Conservation (phyloP, 1,140 invertebrate species). For the Sycophila sp. region DNA sequence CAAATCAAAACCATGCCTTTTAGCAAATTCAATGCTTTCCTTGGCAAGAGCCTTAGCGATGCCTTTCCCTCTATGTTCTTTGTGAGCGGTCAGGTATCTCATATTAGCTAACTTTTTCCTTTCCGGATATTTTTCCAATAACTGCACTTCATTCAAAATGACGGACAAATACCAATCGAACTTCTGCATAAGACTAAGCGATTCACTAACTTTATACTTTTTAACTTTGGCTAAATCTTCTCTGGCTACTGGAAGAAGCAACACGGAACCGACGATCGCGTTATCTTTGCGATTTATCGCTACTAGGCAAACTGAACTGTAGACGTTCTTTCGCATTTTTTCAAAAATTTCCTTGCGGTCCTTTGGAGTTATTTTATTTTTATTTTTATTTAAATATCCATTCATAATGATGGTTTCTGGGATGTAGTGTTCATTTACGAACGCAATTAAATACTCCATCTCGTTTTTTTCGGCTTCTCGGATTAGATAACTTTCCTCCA, state of each 20-base stretch:
- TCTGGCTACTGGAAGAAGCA: background rate
- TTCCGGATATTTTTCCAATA: background rate
- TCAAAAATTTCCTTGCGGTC: background rate
- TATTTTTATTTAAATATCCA: background rate
- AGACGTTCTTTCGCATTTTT: background rate
- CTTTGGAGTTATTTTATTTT: background rate
- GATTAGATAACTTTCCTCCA: background rate
- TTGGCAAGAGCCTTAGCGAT: background rate
- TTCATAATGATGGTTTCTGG: background rate
- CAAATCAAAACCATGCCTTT: background rate
- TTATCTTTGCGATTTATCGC: background rate
- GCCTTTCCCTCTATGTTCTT: background rate
- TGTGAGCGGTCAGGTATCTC: background rate
- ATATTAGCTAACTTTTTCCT: background rate
- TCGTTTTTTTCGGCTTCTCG: background rate
- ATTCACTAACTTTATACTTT: background rate
- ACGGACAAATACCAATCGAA: too few relatives aligned
- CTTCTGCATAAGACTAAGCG: background rate
- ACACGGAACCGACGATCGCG: background rate
- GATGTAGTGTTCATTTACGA: background rate
- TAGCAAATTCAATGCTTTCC: background rate
- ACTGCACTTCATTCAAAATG: background rate
- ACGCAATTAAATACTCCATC: background rate
- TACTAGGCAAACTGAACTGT: background rate
- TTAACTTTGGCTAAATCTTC: background rate